Evolutionary conservation across 2,797 vertebrate genomes (phyloP), one percentile per base, ranked within the genome.

Genomic region (Naso thynnoides): DNA sequence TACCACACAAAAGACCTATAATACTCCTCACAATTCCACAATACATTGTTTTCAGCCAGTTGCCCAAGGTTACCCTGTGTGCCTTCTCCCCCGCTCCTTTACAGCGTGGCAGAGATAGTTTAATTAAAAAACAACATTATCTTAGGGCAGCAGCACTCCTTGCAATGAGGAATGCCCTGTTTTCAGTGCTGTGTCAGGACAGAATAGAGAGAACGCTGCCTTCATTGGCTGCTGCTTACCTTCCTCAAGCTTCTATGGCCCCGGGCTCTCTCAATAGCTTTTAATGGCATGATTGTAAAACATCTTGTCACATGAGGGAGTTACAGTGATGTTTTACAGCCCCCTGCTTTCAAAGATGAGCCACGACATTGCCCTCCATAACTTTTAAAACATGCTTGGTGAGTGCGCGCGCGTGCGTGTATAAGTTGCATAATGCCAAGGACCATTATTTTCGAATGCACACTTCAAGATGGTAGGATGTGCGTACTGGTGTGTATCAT

Each of bases 91-190:
- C 78, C 29, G 14, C 85, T 70, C 56, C 31, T 81, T 64, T 52
- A 79, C 76, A 5, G 68, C 36, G 53, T 71, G 53, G 79, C 83
- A 86, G 69, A 82, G 81, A 89, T 79, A 77, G 78, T 93, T 93
- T 94, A 94, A 95, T 95, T 92, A 94, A 94, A 95, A 84, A 93
- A 94, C 89, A 95, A 93, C 92, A 91, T 93, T 93, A 86, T 92
- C 63, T 93, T 90, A 89, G 84, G 82, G 83, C 78, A 79, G 78
- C 77, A 75, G 70, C 76, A 81, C 89, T 71, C 88, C 90, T 83
- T n/a, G 21, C 78, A 47, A 42, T 15, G 71, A 82, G 81, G 80
- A 88, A 78, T 84, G 83, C 63, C 39, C 74, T 76, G 69, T 78
- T 81, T 81, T 75, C 81, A 82, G 61, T 79, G 81, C 83, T 74